Evolutionary conservation across 2,797 vertebrate species (phyloP).

Genomic region (Coccyzus lansbergi): DNA sequence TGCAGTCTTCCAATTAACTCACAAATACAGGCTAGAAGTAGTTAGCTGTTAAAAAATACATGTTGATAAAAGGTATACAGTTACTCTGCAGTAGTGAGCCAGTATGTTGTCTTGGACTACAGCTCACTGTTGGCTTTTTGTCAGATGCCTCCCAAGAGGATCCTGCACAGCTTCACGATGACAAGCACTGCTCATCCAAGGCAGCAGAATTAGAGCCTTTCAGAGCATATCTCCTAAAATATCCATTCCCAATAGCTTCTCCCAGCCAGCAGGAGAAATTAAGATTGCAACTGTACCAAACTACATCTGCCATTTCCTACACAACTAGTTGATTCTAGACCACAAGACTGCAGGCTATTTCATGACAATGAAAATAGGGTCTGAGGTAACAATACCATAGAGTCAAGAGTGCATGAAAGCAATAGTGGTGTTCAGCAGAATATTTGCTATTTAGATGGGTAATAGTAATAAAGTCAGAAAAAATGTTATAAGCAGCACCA

Average conservation of each 20-base stretch:
- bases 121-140: slow-evolving; percentile 23
- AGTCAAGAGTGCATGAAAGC: not conserved
- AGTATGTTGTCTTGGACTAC: slow-evolving; percentile 14
- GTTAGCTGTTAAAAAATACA: slow-evolving; percentile 62
- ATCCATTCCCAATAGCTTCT: not conserved
- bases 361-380: not conserved
- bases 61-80: slow-evolving; percentile 5
- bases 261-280: slow-evolving; percentile 1
- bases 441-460: not conserved
- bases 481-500: not conserved
- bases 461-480: not conserved
- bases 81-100: slow-evolving; percentile 32
- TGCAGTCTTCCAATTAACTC: not conserved
- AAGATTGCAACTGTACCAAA: slow-evolving; percentile 18
- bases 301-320: not conserved
- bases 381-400: not conserved
- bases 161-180: not conserved
- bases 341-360: not conserved
- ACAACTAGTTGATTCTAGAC: slow-evolving; percentile 5
- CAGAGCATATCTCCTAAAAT: slow-evolving; percentile 18
- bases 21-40: slow-evolving; percentile 34
- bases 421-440: not conserved
- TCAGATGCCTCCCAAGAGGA: slow-evolving; percentile 32
- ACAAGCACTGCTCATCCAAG: not conserved
- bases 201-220: slow-evolving; percentile 17